Evolutionary conservation across 2,888 invertebrate genomes (phyloP), one percentile per base, ranked within the genome.

Genomic region (Apodemia zela): DNA sequence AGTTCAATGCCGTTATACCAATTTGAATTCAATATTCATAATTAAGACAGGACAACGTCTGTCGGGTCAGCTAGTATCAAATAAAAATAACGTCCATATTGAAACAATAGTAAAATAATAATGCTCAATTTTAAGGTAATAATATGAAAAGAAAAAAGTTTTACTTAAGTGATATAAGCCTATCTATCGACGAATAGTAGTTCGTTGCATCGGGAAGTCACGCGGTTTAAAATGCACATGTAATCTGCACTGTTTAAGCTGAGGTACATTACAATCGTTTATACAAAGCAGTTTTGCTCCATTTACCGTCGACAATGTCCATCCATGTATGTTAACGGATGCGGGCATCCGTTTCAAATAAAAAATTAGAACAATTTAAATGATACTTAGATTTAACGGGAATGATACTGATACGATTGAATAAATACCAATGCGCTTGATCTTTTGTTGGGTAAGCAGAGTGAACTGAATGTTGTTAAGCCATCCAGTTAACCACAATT

Each of bases 221-320:
- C 21, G 21, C 45, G 15, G 42, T 17, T 17, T 17, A 17, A 47
- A 45, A 47, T 47, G 45, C 45, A 17, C 45, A 47, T 47, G 17
- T 47, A 47, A 47, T 47, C 17, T 47, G 8, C 45, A 47, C n/a
- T 47, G 17, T 47, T 17, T 47, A 17, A 47, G 45, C n/a, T 47
- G 2, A 17, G n/a, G 15, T 57, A 15, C 29, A 57, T 57, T 29
- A 57, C 8, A 25, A n/a, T 13, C 25, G 25, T 21, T 51, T 51
- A 51, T 57, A 57, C n/a, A 57, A 57, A 57, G 54, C 71, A 69
- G 73, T 70, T 72, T 64, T 78, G 85, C 83, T 83, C 87, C 80
- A 84, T 76, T 85, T 84, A 77, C 72, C 72, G 67, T 70, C 71
- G 71, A 83, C 84, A 82, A 82, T 82, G 77, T 77, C 29, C 54